A percentile compares a stretch with the other conserved stretches of the same genome.
Evolutionary conservation across 2,888 invertebrate species (phyloP).

Genomic region (Marasmarcha lunaedactyla): DNA sequence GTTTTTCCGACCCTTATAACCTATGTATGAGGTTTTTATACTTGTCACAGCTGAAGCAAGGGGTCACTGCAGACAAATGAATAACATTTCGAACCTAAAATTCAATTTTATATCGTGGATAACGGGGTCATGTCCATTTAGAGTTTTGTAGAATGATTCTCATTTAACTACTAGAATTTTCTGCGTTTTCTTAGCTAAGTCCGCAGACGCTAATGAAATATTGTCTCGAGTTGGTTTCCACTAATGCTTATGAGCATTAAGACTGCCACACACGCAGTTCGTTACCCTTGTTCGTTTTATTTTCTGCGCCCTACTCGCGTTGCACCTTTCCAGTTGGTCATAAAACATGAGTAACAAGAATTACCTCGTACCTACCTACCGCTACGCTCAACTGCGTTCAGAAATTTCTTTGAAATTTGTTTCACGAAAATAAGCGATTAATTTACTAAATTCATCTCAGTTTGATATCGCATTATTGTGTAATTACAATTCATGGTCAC

Average conservation of each 20-base stretch:
- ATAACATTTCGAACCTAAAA: constrained; percentile 54
- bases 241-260: too few species aligned
- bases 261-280: too few species aligned
- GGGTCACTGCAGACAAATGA: constrained; percentile 43
- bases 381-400: too few species aligned
- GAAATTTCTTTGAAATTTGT: too few species aligned
- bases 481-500: background rate
- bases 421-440: too few species aligned
- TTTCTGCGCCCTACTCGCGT: constrained; percentile 27
- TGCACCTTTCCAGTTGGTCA: constrained; percentile 25
- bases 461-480: too few species aligned
- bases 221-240: too few species aligned
- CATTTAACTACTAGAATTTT: too few species aligned
- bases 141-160: constrained; percentile 11
- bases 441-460: too few species aligned
- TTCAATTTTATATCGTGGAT: constrained; percentile 50
- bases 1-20: constrained; percentile 53
- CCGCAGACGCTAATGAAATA: too few species aligned
- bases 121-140: constrained; percentile 60
- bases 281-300: constrained; percentile 15
- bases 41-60: constrained; percentile 35
- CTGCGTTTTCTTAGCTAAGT: constrained; percentile 25
- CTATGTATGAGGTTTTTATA: constrained; percentile 50
- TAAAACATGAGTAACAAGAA: constrained; percentile 14
- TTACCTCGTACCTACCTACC: too few species aligned